phyloP scores from a whole-genome alignment of 2,797 vertebrate genomes.

The Lophotriccus pileatus region DNA sequence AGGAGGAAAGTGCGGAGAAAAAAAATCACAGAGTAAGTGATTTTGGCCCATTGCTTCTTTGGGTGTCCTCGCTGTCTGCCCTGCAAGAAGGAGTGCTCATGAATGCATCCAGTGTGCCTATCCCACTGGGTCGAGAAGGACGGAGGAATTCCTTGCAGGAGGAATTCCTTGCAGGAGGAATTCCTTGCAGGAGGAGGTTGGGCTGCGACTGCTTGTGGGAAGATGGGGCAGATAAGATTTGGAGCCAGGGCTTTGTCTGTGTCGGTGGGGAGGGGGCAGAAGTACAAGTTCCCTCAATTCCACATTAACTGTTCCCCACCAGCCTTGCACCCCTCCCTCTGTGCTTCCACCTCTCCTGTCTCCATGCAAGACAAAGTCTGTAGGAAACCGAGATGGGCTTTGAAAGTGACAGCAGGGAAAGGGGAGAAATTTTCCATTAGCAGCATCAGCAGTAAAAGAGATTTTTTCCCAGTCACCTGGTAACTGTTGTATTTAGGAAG shows the following conservation, averaged over 20 bases:
- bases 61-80: rapidly evolving
- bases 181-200: background rate
- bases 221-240: background rate
- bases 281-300: background rate
- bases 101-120: background rate
- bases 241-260: background rate
- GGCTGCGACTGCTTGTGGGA: rapidly evolving
- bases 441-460: constrained; percentile 76
- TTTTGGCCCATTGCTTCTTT: background rate
- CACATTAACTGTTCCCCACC: background rate
- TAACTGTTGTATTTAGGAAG: constrained; percentile 75
- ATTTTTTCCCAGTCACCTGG: constrained; percentile 73
- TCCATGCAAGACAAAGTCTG: background rate
- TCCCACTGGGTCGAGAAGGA: rapidly evolving
- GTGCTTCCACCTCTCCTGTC: background rate
- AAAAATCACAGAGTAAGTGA: background rate
- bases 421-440: constrained; percentile 75
- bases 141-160: too few relatives aligned
- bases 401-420: constrained; percentile 59
- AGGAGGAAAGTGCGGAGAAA: background rate
- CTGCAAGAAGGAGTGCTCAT: background rate
- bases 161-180: too few relatives aligned
- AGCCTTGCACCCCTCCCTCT: background rate
- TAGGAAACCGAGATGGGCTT: constrained; percentile 45
- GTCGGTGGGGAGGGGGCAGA: background rate